These are phyloP conservation scores for Pyrocoelia pectoralis DNA, from an alignment of 2,888 invertebrate genomes.

Conservation along the genomic window DNA sequence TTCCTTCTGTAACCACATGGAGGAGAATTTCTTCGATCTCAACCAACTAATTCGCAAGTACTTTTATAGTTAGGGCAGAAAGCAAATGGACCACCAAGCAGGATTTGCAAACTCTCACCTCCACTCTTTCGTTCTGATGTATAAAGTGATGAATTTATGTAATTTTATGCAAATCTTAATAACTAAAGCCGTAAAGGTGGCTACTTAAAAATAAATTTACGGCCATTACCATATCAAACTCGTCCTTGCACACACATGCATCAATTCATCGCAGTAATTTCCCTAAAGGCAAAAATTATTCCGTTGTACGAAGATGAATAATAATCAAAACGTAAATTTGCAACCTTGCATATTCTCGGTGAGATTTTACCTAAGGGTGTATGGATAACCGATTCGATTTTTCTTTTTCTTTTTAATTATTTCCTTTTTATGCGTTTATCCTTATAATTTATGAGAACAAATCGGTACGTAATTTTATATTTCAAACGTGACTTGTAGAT, in stretches of 20 bases:
- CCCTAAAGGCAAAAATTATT: constrained; percentile 25
- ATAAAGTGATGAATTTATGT: constrained; percentile 13
- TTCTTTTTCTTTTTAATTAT: constrained; percentile 21
- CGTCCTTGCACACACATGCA: constrained; percentile 15
- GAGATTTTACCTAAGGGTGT: constrained; percentile 18
- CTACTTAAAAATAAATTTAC: constrained; percentile 28
- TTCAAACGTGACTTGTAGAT: constrained; percentile 7
- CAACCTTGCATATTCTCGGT: constrained; percentile 22
- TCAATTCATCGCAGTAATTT: constrained; percentile 14
- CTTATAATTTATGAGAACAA: constrained; percentile 17
- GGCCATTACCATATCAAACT: constrained; percentile 22
- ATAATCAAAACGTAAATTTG: constrained; percentile 28
- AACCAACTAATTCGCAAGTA: too few relatives aligned
- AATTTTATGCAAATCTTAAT: constrained; percentile 20
- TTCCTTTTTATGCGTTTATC: constrained; percentile 11
- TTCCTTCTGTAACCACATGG: too few relatives aligned
- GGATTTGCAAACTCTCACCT: too few relatives aligned
- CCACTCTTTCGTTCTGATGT: too few relatives aligned
- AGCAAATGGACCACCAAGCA: too few relatives aligned
- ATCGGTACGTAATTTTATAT: constrained; percentile 19
- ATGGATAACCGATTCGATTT: constrained; percentile 18
- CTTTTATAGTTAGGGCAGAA: too few relatives aligned
- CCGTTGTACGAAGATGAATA: constrained; percentile 14
- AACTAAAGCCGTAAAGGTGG: constrained; percentile 4
- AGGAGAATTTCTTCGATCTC: too few relatives aligned